phyloP scores from a whole-genome alignment of 2,113 vertebrate genomes.

The Menidia beryllina region DNA sequence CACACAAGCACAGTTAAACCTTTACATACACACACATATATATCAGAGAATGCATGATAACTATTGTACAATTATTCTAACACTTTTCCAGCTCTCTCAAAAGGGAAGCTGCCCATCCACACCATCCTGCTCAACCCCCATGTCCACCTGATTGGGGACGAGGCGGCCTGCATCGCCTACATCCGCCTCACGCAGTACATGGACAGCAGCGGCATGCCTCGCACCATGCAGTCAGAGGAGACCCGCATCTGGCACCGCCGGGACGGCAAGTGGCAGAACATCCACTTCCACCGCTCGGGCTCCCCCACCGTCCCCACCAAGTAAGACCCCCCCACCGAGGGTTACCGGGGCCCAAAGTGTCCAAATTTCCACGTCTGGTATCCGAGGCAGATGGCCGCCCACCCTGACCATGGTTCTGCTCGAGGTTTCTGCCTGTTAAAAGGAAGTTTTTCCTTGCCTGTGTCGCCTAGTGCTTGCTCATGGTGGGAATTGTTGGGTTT shows the following conservation, averaged over 20 bases:
- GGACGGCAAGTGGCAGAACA: slow-evolving; percentile 97
- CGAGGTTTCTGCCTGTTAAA: too few species aligned
- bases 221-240: slow-evolving; percentile 97
- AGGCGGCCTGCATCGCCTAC: slow-evolving; percentile 95
- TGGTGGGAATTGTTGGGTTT: too few species aligned
- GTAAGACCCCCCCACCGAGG: slow-evolving; percentile 74
- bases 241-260: slow-evolving; percentile 97
- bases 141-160: slow-evolving; percentile 95
- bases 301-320: slow-evolving; percentile 92
- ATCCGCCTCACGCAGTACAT: slow-evolving; percentile 96
- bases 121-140: slow-evolving; percentile 97
- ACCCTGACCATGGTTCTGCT: too few species aligned
- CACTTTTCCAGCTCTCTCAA: slow-evolving; percentile 86
- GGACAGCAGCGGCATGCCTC: slow-evolving; percentile 88
- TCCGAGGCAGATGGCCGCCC: too few species aligned
- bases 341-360: neutral
- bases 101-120: slow-evolving; percentile 91
- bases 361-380: too few species aligned
- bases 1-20: too few species aligned
- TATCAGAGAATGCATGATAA: too few species aligned
- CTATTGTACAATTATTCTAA: too few species aligned
- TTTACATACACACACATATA: too few species aligned
- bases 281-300: slow-evolving; percentile 97
- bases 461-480: too few species aligned
- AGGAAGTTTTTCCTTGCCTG: too few species aligned